These are phyloP conservation scores for Amblyjoppa fuscipennis DNA, from an alignment of 2,888 invertebrate genomes.

Conservation along the genomic window DNA sequence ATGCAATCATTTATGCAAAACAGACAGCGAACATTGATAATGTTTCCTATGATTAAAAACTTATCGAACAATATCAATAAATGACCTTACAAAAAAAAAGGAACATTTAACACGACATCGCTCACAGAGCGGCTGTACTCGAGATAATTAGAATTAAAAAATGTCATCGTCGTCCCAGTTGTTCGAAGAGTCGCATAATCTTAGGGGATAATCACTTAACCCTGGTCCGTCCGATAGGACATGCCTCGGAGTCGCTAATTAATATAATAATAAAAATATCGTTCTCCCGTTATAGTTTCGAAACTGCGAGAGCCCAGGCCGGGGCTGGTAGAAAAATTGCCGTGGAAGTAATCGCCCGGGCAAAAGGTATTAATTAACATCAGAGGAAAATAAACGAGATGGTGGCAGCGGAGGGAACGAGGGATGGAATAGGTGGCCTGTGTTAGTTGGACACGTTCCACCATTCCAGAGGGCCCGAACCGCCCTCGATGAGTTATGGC, in stretches of 20 bases:
- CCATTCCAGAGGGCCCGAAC: conserved; percentile 26
- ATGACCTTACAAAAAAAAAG: neutral
- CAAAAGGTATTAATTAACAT: conserved; percentile 63
- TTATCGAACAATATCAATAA: neutral
- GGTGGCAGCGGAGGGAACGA: conserved; percentile 17
- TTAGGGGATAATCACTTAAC: neutral
- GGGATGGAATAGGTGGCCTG: conserved; percentile 36
- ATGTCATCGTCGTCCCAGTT: neutral
- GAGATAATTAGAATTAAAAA: neutral
- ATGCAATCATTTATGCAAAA: no score
- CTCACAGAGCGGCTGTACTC: neutral
- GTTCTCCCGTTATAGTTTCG: conserved; percentile 2
- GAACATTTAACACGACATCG: neutral
- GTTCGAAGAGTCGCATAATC: neutral
- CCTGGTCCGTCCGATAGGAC: conserved; percentile 2
- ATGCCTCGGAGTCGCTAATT: conserved; percentile 19
- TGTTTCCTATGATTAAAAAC: no score
- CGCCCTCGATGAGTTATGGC: conserved; percentile 73
- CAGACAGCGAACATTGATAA: no score
- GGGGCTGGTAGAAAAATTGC: conserved; percentile 50
- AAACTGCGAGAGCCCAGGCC: neutral
- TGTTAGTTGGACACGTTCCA: conserved; percentile 50
- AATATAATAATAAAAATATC: conserved; percentile 36
- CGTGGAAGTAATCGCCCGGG: conserved; percentile 44
- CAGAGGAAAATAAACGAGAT: conserved; percentile 39